Evolutionary conservation across 2,888 invertebrate species (phyloP), one percentile per base, ranked within the genome.

Genomic region (Sceliomorpha sp.): DNA sequence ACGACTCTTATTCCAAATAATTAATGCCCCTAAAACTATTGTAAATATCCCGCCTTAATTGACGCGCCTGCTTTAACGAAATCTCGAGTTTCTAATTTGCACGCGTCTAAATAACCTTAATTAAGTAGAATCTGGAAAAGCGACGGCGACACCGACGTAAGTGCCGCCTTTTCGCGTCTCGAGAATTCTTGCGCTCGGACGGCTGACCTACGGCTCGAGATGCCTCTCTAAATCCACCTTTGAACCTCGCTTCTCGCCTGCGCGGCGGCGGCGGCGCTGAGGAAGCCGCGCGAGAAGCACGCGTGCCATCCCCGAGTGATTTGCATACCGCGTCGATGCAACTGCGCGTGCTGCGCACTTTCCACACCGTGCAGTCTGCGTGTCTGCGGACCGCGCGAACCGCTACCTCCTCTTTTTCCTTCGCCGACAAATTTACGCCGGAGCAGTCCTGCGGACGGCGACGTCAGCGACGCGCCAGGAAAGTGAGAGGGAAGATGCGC

Each of bases 41-140:
- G 32, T 10, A 9, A 31, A 37, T 53, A 40, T 53, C 40, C 31
- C 40, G 31, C 13, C 34, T 10, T 34, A 42, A 53, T 53, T 29
- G 39, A 47, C 47, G 14, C 20, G 20, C n/a, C n/a, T 20, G 20
- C 3, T 39, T 47, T 32, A 39, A 13, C 26, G n/a, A 14, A 31
- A 32, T 31, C 32, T 13, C 29, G 27, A 27, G 24, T 48, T 48
- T 59, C 48, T 42, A 39, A 59, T 27, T 40, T 59, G 13, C 15
- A 20, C 31, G 40, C 17, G 12, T 31, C 53, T 37, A 59, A 59
- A 50, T 40, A 59, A 42, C 37, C 45, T 45, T 45, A 45, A 56
- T 56, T 45, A 37, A 45, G 37, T 36, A 45, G 56, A 60, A 51
- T 60, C 14, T 14, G 32, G 9, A 9, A 15, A 15, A 2, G 36